Evolutionary conservation across 1,140 invertebrate species (phyloP).

Genomic region (Ruditapes philippinarum): DNA sequence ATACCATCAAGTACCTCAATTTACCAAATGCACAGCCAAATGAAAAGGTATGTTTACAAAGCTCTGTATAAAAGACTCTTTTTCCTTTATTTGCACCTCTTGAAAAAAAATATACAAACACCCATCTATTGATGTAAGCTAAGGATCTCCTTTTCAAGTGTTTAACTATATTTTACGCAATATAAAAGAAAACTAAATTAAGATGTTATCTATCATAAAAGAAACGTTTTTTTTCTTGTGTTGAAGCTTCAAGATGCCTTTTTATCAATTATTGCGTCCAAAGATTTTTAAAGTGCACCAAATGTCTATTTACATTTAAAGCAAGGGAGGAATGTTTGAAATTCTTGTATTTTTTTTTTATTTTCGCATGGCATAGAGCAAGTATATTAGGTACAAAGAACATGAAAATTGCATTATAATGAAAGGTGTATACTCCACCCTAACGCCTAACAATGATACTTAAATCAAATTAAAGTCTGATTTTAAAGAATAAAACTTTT

Average conservation of each 20-base stretch:
- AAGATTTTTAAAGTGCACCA: too few relatives aligned
- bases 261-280: not conserved
- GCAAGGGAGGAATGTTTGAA: too few relatives aligned
- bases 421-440: too few relatives aligned
- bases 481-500: too few relatives aligned
- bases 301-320: too few relatives aligned
- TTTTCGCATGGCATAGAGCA: too few relatives aligned
- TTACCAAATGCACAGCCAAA: not conserved
- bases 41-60: not conserved
- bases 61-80: not conserved
- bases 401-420: too few relatives aligned
- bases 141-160: not conserved
- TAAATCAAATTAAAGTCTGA: too few relatives aligned
- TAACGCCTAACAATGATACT: too few relatives aligned
- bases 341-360: too few relatives aligned
- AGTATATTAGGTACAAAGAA: too few relatives aligned
- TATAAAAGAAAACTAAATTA: constrained; percentile 2
- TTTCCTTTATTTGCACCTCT: not conserved
- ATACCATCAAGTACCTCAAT: not conserved
- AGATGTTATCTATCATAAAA: constrained; percentile 2
- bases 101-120: not conserved
- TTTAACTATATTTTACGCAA: not conserved
- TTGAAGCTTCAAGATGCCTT: not conserved
- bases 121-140: constrained; percentile 6
- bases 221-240: not conserved